Percentiles rank a stretch among this genome's conserved stretches.
Conservation (phyloP, 2,888 invertebrate species). For the Dicyrtoma fusca region DNA sequence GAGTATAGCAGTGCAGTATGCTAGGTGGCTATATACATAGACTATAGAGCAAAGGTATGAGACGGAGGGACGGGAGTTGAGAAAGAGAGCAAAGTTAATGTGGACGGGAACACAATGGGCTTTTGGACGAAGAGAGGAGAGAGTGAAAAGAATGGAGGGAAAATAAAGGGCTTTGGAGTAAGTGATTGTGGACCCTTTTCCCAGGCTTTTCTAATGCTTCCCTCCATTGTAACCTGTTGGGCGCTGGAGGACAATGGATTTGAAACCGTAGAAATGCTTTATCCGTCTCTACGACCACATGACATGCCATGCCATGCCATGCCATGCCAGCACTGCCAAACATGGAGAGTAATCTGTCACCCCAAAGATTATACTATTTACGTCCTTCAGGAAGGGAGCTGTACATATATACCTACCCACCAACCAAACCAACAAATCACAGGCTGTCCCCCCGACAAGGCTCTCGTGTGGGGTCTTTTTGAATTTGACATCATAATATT, state of each 20-base stretch:
- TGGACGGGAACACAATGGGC: neutral
- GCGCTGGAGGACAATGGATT: slow-evolving; percentile 20
- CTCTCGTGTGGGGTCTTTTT: too few relatives aligned
- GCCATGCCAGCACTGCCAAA: neutral
- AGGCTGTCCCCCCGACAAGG: neutral
- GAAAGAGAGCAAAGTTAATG: neutral
- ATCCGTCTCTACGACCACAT: slow-evolving; percentile 4
- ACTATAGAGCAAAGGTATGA: too few relatives aligned
- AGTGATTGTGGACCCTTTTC: slow-evolving; percentile 24
- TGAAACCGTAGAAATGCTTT: slow-evolving; percentile 32
- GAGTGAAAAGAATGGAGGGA: slow-evolving; percentile 9
- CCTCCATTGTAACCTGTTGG: slow-evolving; percentile 34
- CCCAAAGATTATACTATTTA: neutral
- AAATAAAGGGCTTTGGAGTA: slow-evolving; percentile 9
- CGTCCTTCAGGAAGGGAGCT: neutral
- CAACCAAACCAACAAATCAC: too few relatives aligned
- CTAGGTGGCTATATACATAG: too few relatives aligned
- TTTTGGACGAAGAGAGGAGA: slow-evolving; percentile 17
- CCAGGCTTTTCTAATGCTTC: slow-evolving; percentile 4
- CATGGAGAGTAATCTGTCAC: slow-evolving; percentile 26
- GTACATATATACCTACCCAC: neutral
- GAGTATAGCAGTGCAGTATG: too few relatives aligned
- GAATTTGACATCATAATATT: too few relatives aligned
- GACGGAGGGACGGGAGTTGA: too few relatives aligned
- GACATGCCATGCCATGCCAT: slow-evolving; percentile 25